Conservation (phyloP, 92 coral and sea anemone genomes). For the Actinernus sp. region DNA sequence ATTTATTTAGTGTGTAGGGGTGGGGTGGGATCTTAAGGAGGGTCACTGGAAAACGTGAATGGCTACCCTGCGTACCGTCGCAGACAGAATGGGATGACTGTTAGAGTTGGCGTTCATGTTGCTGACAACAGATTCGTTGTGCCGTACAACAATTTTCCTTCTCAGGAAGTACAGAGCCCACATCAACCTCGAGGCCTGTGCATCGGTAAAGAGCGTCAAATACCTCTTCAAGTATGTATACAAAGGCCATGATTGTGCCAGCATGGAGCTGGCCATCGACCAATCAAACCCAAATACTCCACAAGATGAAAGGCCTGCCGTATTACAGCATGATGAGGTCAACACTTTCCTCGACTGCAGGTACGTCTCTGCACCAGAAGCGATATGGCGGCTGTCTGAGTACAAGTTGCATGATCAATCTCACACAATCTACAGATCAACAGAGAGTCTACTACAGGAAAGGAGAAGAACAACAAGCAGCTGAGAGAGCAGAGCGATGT, state of each 20-base stretch:
- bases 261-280: not conserved
- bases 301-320: not conserved
- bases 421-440: not conserved
- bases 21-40: too few relatives aligned
- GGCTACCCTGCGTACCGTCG: constrained; percentile 4
- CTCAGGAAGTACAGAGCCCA: not conserved
- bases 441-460: not conserved
- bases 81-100: not conserved
- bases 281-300: too few relatives aligned
- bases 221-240: constrained; percentile 14
- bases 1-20: too few relatives aligned
- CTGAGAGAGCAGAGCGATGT: not conserved
- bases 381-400: constrained; percentile 6
- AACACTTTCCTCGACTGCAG: not conserved
- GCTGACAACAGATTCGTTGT: constrained; percentile 12
- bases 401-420: not conserved
- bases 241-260: constrained; percentile 2
- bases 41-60: not conserved
- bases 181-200: constrained; percentile 9
- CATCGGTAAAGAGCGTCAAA: not conserved
- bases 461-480: constrained; percentile 1
- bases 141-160: constrained; percentile 1
- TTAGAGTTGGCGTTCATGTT: not conserved
- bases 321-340: not conserved
- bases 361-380: constrained; percentile 9